Evolutionary conservation across 2,797 vertebrate genomes (phyloP).

Genomic region (Tangara arthus): DNA sequence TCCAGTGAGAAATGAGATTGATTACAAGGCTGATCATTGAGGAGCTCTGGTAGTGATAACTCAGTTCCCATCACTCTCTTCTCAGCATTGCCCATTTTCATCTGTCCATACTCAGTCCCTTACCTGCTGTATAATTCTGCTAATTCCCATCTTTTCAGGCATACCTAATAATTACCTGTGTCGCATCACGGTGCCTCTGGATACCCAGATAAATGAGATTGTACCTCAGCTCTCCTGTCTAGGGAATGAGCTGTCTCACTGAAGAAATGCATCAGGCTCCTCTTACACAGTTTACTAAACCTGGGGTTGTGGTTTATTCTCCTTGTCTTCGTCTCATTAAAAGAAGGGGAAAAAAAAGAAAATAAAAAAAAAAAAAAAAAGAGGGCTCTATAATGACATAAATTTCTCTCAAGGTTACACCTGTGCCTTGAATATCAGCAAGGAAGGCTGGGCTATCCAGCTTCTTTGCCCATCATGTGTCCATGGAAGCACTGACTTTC

Average conservation of each 20-base stretch:
- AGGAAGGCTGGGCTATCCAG: neutral
- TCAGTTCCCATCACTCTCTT: neutral
- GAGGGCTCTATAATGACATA: neutral
- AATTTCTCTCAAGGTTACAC: neutral
- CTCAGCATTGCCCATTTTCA: neutral
- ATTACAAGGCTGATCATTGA: neutral
- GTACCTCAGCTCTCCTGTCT: neutral
- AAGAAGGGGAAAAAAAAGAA: neutral
- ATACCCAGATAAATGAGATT: slow-evolving; percentile 33
- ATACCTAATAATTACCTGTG: slow-evolving; percentile 11
- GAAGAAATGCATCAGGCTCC: neutral
- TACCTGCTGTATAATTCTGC: slow-evolving; percentile 6
- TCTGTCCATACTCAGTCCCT: neutral
- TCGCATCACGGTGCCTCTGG: neutral
- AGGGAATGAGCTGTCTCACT: slow-evolving; percentile 17
- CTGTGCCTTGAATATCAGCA: neutral
- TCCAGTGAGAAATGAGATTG: slow-evolving; percentile 13
- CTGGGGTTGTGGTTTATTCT: neutral
- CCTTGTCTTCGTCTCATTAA: neutral
- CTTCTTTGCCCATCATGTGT: neutral
- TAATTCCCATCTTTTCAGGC: slow-evolving; percentile 36
- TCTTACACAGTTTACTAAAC: neutral
- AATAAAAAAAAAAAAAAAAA: neutral
- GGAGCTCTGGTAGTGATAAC: neutral
- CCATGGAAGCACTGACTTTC: neutral